Percentiles rank a stretch among this genome's conserved stretches.
Conservation (phyloP, 2,113 vertebrate genomes). For the Ammodytes marinus region DNA sequence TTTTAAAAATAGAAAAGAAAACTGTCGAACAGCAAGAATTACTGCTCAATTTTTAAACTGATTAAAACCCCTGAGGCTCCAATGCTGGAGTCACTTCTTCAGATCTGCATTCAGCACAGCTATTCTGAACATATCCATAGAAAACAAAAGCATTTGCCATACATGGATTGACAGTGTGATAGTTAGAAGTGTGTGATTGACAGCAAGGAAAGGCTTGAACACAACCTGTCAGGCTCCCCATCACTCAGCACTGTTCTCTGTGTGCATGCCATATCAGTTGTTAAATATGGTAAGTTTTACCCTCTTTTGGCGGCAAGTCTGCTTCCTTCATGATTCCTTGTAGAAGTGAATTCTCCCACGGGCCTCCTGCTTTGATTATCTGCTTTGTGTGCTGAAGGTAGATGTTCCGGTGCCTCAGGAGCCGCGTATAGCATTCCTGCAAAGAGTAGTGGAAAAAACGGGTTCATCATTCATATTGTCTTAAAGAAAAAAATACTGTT, state of each 20-base stretch:
- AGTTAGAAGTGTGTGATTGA: neutral
- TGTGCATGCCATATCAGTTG: neutral
- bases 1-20: neutral
- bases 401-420: conserved; percentile 92
- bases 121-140: neutral
- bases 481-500: neutral
- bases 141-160: neutral
- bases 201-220: neutral
- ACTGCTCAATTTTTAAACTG: neutral
- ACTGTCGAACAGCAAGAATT: no score
- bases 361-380: conserved; percentile 94
- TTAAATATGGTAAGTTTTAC: conserved; percentile 47
- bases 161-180: neutral
- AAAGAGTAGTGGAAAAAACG: neutral
- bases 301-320: conserved; percentile 88
- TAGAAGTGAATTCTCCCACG: conserved; percentile 94
- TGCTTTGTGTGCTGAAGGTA: conserved; percentile 94
- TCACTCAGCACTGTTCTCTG: neutral
- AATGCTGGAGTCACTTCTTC: neutral
- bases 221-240: neutral
- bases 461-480: neutral
- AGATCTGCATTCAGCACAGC: neutral
- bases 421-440: conserved; percentile 92
- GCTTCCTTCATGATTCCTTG: conserved; percentile 93
- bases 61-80: neutral